Evolutionary conservation across 2,113 vertebrate species (phyloP), one percentile per base, ranked within the genome.

Genomic region (Anarrhichthys ocellatus): DNA sequence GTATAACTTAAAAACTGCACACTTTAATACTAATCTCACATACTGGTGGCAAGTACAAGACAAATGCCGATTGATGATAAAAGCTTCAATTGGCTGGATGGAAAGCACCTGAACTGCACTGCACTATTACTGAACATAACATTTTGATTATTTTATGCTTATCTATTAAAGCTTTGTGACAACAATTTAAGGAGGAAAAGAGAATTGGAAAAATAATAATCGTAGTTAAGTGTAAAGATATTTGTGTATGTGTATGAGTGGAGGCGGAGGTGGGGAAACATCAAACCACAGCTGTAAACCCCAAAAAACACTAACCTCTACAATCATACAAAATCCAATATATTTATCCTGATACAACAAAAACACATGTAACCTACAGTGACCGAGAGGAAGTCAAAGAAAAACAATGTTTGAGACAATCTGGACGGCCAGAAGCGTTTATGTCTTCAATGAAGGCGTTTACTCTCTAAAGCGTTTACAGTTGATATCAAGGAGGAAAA

Each of bases 401-500:
- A 48, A 71, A 40, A 71, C 17, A 73, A 79, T 24, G 17, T 72
- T 52, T 2, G 64, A 61, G 48, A 64, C 27, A 64, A 32, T 76
- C 74, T 72, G 46, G 73, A 86, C 72, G 77, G 67, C 78, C 78
- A 40, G 80, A 77, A 65, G 78, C 67, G 70, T 80, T 79, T 48
- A 32, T 80, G 74, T 80, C 78, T 80, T 62, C 70, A 81, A 92
- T 78, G 22, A 68, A 89, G 86, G 73, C 71, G 62, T 90, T 82
- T 88, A 78, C 82, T 76, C 68, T 68, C 71, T 46, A 10, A 86
- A 86, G 27, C 9, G 20, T 54, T 61, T 11, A 59, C 80, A 42
- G 78, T 78, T 71, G 73, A 88, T 87, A 85, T 87, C 63, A 81
- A 82, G 87, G 86, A 80, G 87, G 76, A 89, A 83, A 88, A 34